A percentile compares a stretch with the other conserved stretches of the same genome.
Conservation (phyloP, 2,888 invertebrate genomes). For the Molorchus minor region DNA sequence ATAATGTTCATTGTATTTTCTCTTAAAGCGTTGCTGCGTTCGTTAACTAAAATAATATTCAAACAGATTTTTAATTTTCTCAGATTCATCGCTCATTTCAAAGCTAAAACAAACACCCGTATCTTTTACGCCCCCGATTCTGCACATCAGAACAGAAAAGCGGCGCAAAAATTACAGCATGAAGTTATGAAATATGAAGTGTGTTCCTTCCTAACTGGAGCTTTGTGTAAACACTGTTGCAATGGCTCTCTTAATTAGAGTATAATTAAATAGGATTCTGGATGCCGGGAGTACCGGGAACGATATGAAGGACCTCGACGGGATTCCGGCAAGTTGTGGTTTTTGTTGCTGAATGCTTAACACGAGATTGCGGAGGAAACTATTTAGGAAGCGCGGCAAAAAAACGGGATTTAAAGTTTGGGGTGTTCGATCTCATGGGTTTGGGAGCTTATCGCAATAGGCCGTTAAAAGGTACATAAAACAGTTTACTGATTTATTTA, state of each 20-base stretch:
- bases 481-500: no score
- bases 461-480: no score
- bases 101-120: no score
- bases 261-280: conserved; percentile 16
- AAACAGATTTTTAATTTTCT: no score
- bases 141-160: conserved; percentile 9
- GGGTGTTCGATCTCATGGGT: no score
- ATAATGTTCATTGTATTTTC: no score
- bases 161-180: no score
- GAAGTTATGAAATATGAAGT: conserved; percentile 13
- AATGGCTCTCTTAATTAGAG: conserved; percentile 17
- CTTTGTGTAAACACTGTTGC: conserved; percentile 14
- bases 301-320: neutral
- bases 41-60: no score
- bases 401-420: neutral
- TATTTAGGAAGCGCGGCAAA: neutral
- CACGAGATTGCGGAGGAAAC: conserved; percentile 5
- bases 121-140: no score
- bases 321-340: conserved; percentile 6
- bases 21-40: no score
- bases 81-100: no score
- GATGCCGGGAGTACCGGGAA: conserved; percentile 6
- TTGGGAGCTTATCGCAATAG: no score
- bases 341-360: conserved; percentile 7
- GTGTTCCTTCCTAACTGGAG: conserved; percentile 13